Percentiles rank a stretch among this genome's conserved stretches.
Conservation (phyloP, 2,113 vertebrate species). For the Anguilla japonica region DNA sequence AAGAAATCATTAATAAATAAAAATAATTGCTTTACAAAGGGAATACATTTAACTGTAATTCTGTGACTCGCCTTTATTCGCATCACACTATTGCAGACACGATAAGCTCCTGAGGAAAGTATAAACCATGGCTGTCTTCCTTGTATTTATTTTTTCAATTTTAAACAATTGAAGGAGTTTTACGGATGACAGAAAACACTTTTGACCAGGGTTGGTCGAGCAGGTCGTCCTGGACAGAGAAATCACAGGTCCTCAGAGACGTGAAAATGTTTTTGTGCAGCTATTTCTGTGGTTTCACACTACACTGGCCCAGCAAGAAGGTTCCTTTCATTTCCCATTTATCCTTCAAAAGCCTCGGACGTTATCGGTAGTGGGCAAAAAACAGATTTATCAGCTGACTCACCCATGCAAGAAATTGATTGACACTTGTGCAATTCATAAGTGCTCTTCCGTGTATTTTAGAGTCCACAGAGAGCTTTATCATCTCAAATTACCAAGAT, state of each 20-base stretch:
- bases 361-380: neutral
- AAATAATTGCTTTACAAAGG: too few species aligned
- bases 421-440: neutral
- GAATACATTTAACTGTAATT: too few species aligned
- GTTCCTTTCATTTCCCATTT: neutral
- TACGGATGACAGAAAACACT: neutral
- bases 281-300: neutral
- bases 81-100: neutral
- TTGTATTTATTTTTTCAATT: neutral
- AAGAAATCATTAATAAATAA: too few species aligned
- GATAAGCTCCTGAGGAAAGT: neutral
- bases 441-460: neutral
- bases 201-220: neutral
- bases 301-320: neutral
- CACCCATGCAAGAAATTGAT: slow-evolving; percentile 1
- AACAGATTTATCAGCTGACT: neutral
- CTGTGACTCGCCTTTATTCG: neutral
- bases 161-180: neutral
- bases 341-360: neutral
- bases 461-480: neutral
- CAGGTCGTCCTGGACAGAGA: neutral
- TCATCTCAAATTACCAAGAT: neutral
- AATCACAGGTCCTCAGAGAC: neutral
- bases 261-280: neutral
- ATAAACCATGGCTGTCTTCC: neutral